These are phyloP conservation scores for pig (Sus scrofa) DNA, from an alignment of 2,113 vertebrate genomes.

Conservation along the genomic window DNA sequence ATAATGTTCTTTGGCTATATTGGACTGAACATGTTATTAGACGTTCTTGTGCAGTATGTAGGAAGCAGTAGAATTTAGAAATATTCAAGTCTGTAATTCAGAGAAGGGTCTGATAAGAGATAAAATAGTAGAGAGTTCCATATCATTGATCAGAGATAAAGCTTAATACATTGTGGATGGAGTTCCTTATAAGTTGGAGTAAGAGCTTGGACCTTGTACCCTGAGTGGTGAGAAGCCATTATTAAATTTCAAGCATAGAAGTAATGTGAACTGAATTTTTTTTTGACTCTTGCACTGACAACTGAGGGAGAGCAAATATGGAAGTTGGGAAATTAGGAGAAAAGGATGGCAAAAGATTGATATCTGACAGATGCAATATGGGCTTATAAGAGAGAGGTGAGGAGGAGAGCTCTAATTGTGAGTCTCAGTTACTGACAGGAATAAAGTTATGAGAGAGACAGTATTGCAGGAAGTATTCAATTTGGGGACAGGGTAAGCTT, in stretches of 20 bases:
- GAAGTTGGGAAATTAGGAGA: neutral
- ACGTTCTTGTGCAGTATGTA: too few species aligned
- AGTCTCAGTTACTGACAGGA: neutral
- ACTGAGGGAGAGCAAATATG: neutral
- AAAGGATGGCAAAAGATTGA: neutral
- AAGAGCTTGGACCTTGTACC: neutral
- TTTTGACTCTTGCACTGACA: neutral
- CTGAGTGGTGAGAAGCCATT: neutral
- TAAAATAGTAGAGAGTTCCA: neutral
- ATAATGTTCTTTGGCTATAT: neutral
- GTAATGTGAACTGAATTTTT: neutral
- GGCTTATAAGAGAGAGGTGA: neutral
- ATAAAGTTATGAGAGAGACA: neutral
- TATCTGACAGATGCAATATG: neutral
- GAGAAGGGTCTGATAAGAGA: too few species aligned
- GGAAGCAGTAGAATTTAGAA: neutral
- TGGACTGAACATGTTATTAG: neutral
- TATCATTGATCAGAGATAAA: neutral
- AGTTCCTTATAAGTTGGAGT: neutral
- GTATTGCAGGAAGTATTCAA: neutral
- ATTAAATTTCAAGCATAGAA: neutral
- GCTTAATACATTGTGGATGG: neutral
- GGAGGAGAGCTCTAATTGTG: neutral
- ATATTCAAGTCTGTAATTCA: rapidly evolving
- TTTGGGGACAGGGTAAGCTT: neutral